Evolutionary conservation across 2,888 invertebrate genomes (phyloP).

Genomic region (Microplitis manilae): DNA sequence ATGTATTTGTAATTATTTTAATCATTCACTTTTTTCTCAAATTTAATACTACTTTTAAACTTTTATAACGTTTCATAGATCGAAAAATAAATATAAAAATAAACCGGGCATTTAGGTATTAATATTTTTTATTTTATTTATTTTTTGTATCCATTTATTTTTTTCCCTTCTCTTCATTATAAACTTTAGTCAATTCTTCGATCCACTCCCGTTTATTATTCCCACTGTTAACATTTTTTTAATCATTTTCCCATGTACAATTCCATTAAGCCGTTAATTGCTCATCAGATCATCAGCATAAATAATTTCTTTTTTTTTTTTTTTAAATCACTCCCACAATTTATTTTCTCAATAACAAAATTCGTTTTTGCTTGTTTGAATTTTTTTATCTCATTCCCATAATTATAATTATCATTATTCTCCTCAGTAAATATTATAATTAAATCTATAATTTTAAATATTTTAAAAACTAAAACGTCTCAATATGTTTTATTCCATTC

Average conservation of each 20-base stretch:
- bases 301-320: slow-evolving; percentile 4
- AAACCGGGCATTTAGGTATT: slow-evolving; percentile 72
- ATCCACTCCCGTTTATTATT: slow-evolving; percentile 42
- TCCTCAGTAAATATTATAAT: neutral
- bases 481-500: neutral
- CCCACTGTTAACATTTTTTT: slow-evolving; percentile 47
- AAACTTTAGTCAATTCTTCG: slow-evolving; percentile 42
- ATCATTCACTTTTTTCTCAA: slow-evolving; percentile 44
- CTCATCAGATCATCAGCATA: neutral
- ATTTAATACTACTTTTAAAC: slow-evolving; percentile 71
- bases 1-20: slow-evolving; percentile 28
- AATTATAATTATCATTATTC: neutral
- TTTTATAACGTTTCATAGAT: slow-evolving; percentile 71
- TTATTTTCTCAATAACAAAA: neutral
- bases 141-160: slow-evolving; percentile 65
- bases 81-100: slow-evolving; percentile 73
- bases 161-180: slow-evolving; percentile 39
- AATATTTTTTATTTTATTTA: slow-evolving; percentile 60
- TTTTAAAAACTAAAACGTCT: neutral
- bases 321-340: slow-evolving; percentile 1
- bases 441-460: neutral
- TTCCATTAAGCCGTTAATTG: slow-evolving; percentile 18
- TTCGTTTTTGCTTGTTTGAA: neutral
- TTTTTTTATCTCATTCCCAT: neutral
- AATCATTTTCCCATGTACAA: slow-evolving; percentile 31